Evolutionary conservation across 2,888 invertebrate species (phyloP), one percentile per base, ranked within the genome.

Genomic region (Philaethria dido): DNA sequence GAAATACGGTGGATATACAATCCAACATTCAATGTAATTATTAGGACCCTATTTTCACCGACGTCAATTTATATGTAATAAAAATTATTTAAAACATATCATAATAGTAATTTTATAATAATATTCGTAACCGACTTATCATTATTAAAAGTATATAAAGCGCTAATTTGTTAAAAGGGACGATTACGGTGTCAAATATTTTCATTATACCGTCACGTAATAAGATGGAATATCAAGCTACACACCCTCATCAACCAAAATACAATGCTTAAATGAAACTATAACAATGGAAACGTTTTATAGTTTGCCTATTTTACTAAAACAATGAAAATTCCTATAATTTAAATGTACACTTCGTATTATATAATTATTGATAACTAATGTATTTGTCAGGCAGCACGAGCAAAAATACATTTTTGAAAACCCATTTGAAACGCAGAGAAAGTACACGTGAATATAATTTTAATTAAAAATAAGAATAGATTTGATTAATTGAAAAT

Each of bases 231-330:
- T 72, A 70, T 73, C 70, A 61, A 66, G 73, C 70, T 59, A 66
- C 54, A 66, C 63, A 78, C 77, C 77, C 74, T 75, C 72, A 69
- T 77, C 76, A 76, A 72, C 47, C 69, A 70, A 73, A 70, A 68
- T 48, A 76, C 72, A 75, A 76, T 69, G 64, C 79, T 77, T 72
- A 75, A 79, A 81, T 75, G 74, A 68, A 79, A 80, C 80, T 81
- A 78, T 82, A 78, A 79, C 80, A 80, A 80, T 81, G 66, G 78
- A 80, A 82, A 79, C 82, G 85, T 84, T 83, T 78, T 78, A 70
- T 63, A 69, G 66, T 70, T 64, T 63, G 65, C 57, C 60, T 60
- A 62, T 70, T 69, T 29, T 62, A 68, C 68, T 52, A 64, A 47
- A 61, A 52, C 66, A 62, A 62, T 59, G 29, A 20, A 62, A 62